Evolutionary conservation across 2,797 vertebrate genomes (phyloP).

Genomic region (Chelmon rostratus): DNA sequence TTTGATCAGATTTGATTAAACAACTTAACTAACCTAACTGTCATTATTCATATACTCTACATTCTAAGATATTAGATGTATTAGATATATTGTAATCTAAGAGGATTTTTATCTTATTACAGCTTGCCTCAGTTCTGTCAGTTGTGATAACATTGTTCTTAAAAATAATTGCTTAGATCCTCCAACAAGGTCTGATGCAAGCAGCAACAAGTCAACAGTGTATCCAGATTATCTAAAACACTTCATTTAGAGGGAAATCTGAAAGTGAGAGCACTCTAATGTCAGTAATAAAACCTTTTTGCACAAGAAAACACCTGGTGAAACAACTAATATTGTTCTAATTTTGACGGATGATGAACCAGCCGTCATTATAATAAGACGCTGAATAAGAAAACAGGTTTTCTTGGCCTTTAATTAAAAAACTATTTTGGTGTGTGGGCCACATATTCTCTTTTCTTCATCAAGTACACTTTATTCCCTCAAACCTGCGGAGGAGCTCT

Average conservation of each 20-base stretch:
- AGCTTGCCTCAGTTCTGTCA: neutral
- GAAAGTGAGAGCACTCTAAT: neutral
- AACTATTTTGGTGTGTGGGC: neutral
- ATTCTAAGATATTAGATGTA: neutral
- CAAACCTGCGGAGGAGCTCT: neutral
- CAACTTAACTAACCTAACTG: neutral
- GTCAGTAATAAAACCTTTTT: neutral
- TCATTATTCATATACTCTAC: neutral
- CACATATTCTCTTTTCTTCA: conserved; percentile 1
- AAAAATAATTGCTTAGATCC: neutral
- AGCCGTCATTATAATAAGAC: neutral
- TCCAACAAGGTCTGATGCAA: too few relatives aligned
- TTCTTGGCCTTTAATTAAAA: neutral
- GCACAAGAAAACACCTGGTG: neutral
- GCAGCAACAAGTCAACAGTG: neutral
- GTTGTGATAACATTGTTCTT: neutral
- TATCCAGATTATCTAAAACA: neutral
- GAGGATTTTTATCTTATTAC: neutral
- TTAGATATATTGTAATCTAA: too few relatives aligned
- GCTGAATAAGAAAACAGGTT: neutral
- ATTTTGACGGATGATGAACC: neutral
- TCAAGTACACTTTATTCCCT: neutral
- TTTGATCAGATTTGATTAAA: neutral
- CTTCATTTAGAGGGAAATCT: neutral
- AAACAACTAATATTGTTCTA: neutral